A percentile compares a stretch with the other conserved stretches of the same genome.
These are phyloP conservation scores for Camptogramma bilineatum DNA, from an alignment of 2,888 invertebrate genomes.

Conservation along the genomic window DNA sequence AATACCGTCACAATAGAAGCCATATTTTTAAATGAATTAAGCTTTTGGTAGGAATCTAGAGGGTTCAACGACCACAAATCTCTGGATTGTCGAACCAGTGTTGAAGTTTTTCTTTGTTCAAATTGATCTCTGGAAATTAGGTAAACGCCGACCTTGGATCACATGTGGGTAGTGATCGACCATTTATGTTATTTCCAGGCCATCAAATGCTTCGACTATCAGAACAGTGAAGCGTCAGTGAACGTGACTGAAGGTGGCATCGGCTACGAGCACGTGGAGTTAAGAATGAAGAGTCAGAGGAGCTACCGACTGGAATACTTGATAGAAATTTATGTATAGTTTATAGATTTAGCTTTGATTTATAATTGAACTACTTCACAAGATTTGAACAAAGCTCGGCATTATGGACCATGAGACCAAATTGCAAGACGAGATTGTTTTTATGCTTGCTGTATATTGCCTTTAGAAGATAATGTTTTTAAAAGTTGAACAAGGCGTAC, in stretches of 20 bases:
- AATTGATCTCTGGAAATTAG: constrained; percentile 1
- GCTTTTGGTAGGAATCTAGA: constrained; percentile 8
- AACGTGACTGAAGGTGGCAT: constrained; percentile 62
- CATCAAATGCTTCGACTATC: constrained; percentile 63
- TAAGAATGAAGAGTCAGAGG: constrained; percentile 60
- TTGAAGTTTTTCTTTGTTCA: constrained; percentile 18
- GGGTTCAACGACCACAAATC: constrained; percentile 8
- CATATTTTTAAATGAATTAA: constrained; percentile 4
- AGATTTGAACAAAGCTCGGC: neutral
- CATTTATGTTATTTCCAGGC: constrained; percentile 52
- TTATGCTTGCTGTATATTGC: constrained; percentile 7
- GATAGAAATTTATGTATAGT: constrained; percentile 59
- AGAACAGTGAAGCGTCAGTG: constrained; percentile 61
- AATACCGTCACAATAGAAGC: constrained; percentile 2
- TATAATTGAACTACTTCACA: neutral
- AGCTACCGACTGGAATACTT: constrained; percentile 60
- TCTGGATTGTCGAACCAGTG: neutral
- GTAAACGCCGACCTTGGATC: constrained; percentile 10
- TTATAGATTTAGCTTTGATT: neutral
- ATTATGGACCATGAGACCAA: neutral
- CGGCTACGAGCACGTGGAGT: constrained; percentile 51
- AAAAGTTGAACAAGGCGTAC: constrained; percentile 22
- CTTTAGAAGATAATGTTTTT: constrained; percentile 5
- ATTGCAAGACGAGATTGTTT: neutral
- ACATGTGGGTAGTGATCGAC: constrained; percentile 16